Percentiles rank a stretch among this genome's conserved stretches.
These are phyloP conservation scores for Ooceraea biroi DNA, from an alignment of 1,140 invertebrate genomes.

Conservation along the genomic window DNA sequence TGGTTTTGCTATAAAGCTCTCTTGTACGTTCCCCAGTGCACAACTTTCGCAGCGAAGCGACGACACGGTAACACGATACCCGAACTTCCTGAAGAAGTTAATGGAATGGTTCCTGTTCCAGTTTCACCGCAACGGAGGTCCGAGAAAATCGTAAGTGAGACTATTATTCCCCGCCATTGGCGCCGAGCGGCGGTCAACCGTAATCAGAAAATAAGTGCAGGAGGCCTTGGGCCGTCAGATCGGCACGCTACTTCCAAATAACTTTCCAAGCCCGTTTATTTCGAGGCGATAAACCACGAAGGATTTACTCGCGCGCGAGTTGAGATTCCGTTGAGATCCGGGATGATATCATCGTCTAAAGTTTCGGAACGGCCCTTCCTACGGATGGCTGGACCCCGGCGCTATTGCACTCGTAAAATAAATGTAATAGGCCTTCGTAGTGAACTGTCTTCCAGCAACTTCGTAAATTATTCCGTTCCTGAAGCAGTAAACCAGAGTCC, in stretches of 20 bases:
- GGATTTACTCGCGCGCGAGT: neutral
- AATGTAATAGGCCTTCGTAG: neutral
- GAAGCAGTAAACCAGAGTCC: conserved; percentile 15
- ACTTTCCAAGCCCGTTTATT: conserved; percentile 4
- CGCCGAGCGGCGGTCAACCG: neutral
- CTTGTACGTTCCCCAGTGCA: conserved; percentile 7
- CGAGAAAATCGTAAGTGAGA: conserved; percentile 55
- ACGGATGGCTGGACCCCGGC: neutral
- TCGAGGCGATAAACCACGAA: neutral
- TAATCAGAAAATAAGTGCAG: conserved; percentile 47
- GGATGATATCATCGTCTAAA: neutral
- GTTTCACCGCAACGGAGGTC: conserved; percentile 38
- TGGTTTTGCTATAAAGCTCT: conserved; percentile 11
- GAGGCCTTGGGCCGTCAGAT: neutral
- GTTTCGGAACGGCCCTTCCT: conserved; percentile 1
- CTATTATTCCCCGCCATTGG: conserved; percentile 4
- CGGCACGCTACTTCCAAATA: conserved; percentile 1
- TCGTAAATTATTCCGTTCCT: neutral
- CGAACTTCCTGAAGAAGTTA: conserved; percentile 55
- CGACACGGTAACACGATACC: conserved; percentile 47
- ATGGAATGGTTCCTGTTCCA: conserved; percentile 60
- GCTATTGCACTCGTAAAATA: conserved; percentile 26
- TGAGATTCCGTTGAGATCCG: neutral
- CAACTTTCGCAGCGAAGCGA: conserved; percentile 36
- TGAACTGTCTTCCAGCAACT: conserved; percentile 13